Conservation (phyloP, 37 sponge, comb jelly and placozoan species). For the Geodia barretti region DNA sequence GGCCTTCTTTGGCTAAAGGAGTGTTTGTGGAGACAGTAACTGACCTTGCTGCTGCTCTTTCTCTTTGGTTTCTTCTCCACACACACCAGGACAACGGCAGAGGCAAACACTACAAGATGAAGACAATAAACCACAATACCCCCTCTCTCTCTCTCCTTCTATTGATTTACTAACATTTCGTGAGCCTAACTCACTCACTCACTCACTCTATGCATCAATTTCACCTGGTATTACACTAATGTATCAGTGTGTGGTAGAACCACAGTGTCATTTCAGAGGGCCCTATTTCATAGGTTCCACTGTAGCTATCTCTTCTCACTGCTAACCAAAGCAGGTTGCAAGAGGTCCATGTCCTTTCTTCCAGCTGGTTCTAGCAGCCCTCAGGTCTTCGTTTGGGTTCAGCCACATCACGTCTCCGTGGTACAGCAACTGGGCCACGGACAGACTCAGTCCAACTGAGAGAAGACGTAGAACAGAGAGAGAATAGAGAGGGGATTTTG, state of each 20-base stretch:
- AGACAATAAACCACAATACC: too few relatives aligned
- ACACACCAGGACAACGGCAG: slow-evolving; percentile 54
- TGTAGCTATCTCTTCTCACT: too few relatives aligned
- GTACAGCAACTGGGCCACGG: slow-evolving; percentile 49
- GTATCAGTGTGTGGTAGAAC: neutral
- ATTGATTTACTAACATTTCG: too few relatives aligned
- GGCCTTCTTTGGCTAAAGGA: neutral
- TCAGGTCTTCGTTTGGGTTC: slow-evolving; percentile 59
- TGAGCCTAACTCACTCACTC: too few relatives aligned
- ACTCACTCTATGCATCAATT: too few relatives aligned
- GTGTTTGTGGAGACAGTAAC: too few relatives aligned
- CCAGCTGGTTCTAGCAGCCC: slow-evolving; percentile 40
- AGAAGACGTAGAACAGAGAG: neutral
- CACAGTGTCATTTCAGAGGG: neutral
- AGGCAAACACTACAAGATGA: slow-evolving; percentile 55
- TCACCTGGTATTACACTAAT: too few relatives aligned
- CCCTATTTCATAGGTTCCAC: neutral
- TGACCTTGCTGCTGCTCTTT: slow-evolving; percentile 33
- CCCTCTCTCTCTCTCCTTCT: too few relatives aligned
- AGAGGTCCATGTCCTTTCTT: slow-evolving; percentile 88
- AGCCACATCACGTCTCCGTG: slow-evolving; percentile 75
- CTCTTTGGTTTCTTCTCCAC: slow-evolving; percentile 25
- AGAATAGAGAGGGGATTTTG: too few relatives aligned
- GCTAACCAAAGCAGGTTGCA: slow-evolving; percentile 57
- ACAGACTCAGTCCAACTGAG: slow-evolving; percentile 47